phyloP scores from a whole-genome alignment of 2,888 invertebrate species.

The Lymantria dispar region DNA sequence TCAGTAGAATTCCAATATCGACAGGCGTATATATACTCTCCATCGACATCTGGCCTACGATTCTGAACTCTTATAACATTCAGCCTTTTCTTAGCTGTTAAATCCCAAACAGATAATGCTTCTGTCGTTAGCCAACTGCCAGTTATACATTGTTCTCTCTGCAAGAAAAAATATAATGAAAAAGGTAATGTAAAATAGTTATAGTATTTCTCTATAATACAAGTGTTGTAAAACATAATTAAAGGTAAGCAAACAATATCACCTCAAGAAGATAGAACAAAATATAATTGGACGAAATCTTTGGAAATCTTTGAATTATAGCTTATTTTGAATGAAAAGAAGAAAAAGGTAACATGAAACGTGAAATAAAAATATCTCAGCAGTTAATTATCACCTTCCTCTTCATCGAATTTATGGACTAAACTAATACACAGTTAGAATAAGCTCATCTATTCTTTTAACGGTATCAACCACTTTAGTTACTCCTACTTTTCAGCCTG shows the following conservation, averaged over 20 bases:
- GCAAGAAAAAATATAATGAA: slow-evolving; percentile 3
- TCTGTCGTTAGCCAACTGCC: slow-evolving; percentile 82
- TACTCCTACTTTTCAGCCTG: too few species aligned
- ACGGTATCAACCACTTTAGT: too few species aligned
- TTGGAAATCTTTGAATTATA: too few species aligned
- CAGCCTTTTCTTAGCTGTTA: slow-evolving; percentile 70
- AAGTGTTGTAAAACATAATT: too few species aligned
- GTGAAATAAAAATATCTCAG: slow-evolving; percentile 6
- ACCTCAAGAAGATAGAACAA: too few species aligned
- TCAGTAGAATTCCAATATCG: slow-evolving; percentile 72
- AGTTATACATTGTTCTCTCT: slow-evolving; percentile 76
- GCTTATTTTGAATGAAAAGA: too few species aligned
- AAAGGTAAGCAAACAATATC: too few species aligned
- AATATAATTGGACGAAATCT: too few species aligned
- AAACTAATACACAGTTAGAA: too few species aligned
- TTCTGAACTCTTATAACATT: slow-evolving; percentile 74
- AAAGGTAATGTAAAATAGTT: too few species aligned
- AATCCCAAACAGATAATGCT: slow-evolving; percentile 80
- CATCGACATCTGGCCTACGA: slow-evolving; percentile 73
- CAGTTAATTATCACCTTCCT: slow-evolving; percentile 2
- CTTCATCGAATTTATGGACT: not conserved
- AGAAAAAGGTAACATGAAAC: slow-evolving; percentile 8
- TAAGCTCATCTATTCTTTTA: too few species aligned
- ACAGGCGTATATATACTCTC: slow-evolving; percentile 82
- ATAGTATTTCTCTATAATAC: too few species aligned